Percentiles rank a stretch among this genome's conserved stretches.
phyloP scores from a whole-genome alignment of 1,140 invertebrate species.

The Lordiphosa clarofinis region DNA sequence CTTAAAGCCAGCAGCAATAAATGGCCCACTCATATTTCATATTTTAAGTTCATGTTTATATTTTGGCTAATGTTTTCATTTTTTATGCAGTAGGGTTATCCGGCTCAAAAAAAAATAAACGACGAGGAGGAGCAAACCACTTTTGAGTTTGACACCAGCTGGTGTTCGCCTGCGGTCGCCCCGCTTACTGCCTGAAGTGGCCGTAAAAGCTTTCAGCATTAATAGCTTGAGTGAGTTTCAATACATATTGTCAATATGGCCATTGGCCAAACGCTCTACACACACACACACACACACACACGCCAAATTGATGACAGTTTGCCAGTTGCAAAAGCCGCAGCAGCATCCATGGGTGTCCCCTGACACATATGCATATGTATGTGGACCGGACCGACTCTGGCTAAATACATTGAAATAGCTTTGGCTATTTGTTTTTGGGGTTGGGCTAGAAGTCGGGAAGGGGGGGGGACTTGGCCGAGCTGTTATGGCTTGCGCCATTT shows the following conservation, averaged over 20 bases:
- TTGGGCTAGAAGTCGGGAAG: constrained; percentile 2
- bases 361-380: constrained; percentile 17
- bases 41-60: constrained; percentile 75
- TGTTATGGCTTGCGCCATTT: constrained; percentile 74
- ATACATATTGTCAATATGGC: constrained; percentile 77
- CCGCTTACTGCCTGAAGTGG: constrained; percentile 60
- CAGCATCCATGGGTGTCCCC: constrained; percentile 31
- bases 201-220: constrained; percentile 76
- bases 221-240: constrained; percentile 76
- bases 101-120: constrained; percentile 24
- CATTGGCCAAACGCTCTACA: constrained; percentile 58
- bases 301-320: constrained; percentile 74
- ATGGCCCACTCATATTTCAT: constrained; percentile 58
- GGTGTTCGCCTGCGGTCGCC: constrained; percentile 67
- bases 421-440: constrained; percentile 73
- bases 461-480: constrained; percentile 29
- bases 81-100: constrained; percentile 39
- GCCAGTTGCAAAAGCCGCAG: constrained; percentile 75
- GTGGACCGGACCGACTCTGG: constrained; percentile 57
- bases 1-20: constrained; percentile 23
- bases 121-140: constrained; percentile 61
- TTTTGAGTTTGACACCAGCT: constrained; percentile 79
- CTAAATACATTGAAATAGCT: constrained; percentile 76
- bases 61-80: constrained; percentile 73
- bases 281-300: constrained; percentile 18